A percentile compares a stretch with the other conserved stretches of the same genome.
Conservation (phyloP, 1,140 invertebrate species). For the Danaus plexippus region DNA sequence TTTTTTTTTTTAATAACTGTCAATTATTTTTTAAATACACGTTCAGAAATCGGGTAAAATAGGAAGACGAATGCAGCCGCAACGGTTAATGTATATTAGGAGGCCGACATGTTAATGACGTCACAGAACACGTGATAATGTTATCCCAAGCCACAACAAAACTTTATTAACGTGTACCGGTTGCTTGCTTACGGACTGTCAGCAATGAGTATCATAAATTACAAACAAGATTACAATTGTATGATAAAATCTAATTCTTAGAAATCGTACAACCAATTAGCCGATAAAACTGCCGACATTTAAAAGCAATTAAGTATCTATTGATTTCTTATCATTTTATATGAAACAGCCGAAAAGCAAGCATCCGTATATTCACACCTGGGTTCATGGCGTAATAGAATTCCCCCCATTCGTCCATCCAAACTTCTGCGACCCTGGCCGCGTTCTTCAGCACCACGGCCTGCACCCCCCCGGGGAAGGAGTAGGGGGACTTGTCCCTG, state of each 20-base stretch:
- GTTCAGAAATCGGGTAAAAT: slow-evolving; percentile 10
- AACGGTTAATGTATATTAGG: slow-evolving; percentile 53
- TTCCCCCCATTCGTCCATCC: slow-evolving; percentile 99
- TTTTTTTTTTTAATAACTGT: not conserved
- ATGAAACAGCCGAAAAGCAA: not conserved
- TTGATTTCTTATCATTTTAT: too few species aligned
- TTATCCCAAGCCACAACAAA: slow-evolving; percentile 69
- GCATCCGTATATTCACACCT: slow-evolving; percentile 78
- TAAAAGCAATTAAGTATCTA: too few species aligned
- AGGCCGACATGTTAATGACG: slow-evolving; percentile 50
- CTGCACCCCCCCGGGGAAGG: slow-evolving; percentile 98
- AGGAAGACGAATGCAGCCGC: slow-evolving; percentile 56
- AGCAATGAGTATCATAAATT: too few species aligned
- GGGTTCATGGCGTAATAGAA: slow-evolving; percentile 99
- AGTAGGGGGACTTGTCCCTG: slow-evolving; percentile 98
- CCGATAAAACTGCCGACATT: too few species aligned
- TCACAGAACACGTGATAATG: slow-evolving; percentile 30
- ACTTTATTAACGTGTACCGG: slow-evolving; percentile 42
- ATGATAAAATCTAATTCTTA: too few species aligned
- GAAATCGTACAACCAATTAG: too few species aligned
- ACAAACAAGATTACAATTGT: too few species aligned
- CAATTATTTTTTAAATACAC: slow-evolving; percentile 11
- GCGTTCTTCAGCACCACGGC: slow-evolving; percentile 97
- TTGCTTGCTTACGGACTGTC: slow-evolving; percentile 25
- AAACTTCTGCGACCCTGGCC: slow-evolving; percentile 95